Conservation (phyloP, 2,888 invertebrate genomes). For the Trissonchulus sp. region DNA sequence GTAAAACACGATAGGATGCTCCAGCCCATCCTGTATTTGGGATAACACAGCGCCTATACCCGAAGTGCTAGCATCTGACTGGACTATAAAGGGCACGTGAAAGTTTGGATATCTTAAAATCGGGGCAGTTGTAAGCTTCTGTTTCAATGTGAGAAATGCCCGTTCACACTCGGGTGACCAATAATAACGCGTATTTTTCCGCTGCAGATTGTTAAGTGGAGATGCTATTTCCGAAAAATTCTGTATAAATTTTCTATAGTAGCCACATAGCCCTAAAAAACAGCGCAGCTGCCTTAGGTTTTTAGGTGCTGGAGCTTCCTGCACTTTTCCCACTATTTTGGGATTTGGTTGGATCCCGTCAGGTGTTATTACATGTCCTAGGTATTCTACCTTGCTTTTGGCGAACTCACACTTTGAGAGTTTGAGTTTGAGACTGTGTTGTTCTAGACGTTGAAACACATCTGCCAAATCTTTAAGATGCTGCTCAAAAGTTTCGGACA, state of each 20-base stretch:
- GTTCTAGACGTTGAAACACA: too few species aligned
- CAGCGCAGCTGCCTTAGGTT: background rate
- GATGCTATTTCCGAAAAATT: slow-evolving; percentile 4
- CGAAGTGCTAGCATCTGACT: slow-evolving; percentile 27
- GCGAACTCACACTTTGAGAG: too few species aligned
- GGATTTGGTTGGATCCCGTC: too few species aligned
- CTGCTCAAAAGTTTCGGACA: too few species aligned
- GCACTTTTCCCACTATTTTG: background rate
- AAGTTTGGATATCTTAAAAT: slow-evolving; percentile 27
- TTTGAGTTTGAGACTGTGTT: too few species aligned
- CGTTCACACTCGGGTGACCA: background rate
- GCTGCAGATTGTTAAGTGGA: background rate
- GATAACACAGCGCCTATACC: too few species aligned
- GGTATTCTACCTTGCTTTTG: too few species aligned
- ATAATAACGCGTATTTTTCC: background rate
- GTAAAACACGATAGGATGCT: slow-evolving; percentile 31
- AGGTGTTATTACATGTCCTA: too few species aligned
- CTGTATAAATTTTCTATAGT: too few species aligned
- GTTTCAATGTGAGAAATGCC: slow-evolving; percentile 16
- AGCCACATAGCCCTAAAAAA: background rate
- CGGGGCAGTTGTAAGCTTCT: background rate
- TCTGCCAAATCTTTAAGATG: background rate
- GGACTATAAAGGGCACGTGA: slow-evolving; percentile 4
- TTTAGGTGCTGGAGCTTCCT: background rate
- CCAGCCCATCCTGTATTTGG: too few species aligned